Evolutionary conservation across 1,140 invertebrate species (phyloP).

Genomic region (Sitophilus oryzae): DNA sequence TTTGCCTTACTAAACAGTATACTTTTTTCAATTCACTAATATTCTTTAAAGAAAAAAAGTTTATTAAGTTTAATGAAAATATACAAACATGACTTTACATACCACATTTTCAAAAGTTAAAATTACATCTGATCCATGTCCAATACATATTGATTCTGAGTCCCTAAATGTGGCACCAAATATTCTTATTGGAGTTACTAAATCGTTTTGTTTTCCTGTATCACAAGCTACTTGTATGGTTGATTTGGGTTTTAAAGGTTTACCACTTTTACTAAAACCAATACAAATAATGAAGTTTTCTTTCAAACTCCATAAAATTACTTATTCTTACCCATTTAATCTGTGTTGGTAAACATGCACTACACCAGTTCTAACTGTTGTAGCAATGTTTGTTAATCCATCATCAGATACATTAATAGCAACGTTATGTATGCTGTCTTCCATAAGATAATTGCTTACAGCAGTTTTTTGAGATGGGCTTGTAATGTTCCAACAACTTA

Average conservation of each 20-base stretch:
- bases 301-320: constrained; percentile 10
- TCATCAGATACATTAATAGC: constrained; percentile 45
- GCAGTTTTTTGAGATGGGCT: constrained; percentile 45
- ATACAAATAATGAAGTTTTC: background rate
- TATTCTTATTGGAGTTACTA: constrained; percentile 52
- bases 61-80: no score
- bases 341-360: constrained; percentile 70
- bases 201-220: constrained; percentile 44
- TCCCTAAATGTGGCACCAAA: constrained; percentile 46
- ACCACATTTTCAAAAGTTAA: constrained; percentile 62
- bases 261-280: constrained; percentile 50
- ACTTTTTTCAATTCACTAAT: constrained; percentile 51
- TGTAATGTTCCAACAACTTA: constrained; percentile 57
- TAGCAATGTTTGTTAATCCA: constrained; percentile 52
- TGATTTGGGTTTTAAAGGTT: constrained; percentile 66
- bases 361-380: constrained; percentile 66
- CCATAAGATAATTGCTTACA: constrained; percentile 56
- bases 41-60: constrained; percentile 25
- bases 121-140: constrained; percentile 50
- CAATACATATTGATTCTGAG: constrained; percentile 47
- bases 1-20: constrained; percentile 52
- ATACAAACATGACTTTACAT: constrained; percentile 31
- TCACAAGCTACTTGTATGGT: constrained; percentile 64
- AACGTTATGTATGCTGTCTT: constrained; percentile 58
- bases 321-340: constrained; percentile 58